These are phyloP conservation scores for Pandion haliaetus DNA, from an alignment of 2,113 vertebrate genomes.

Conservation along the genomic window DNA sequence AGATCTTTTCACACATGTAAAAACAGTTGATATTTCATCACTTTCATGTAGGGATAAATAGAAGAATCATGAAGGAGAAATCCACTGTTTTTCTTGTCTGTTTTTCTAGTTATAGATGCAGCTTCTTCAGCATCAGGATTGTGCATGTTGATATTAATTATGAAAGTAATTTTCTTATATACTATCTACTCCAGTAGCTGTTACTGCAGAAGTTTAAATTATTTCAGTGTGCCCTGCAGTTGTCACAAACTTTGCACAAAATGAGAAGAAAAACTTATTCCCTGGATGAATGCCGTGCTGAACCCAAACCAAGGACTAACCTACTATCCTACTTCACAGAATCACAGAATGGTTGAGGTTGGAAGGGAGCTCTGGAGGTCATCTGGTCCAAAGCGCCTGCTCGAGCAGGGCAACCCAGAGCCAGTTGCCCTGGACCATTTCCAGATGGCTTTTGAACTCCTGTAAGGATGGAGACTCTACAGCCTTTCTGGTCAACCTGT, in stretches of 20 bases:
- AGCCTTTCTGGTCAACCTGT: not conserved
- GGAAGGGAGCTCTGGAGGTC: not conserved
- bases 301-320: not conserved
- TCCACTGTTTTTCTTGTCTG: not conserved
- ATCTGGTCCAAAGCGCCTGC: not conserved
- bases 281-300: not conserved
- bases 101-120: constrained; percentile 8
- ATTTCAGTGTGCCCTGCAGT: not conserved
- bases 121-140: not conserved
- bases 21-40: constrained; percentile 61
- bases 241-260: not conserved
- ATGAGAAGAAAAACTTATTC: not conserved
- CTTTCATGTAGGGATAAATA: constrained; percentile 38
- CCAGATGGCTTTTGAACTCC: not conserved
- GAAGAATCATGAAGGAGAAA: constrained; percentile 27
- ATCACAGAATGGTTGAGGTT: not conserved
- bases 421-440: not conserved
- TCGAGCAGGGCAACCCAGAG: rapidly evolving
- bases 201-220: not conserved
- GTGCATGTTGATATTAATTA: not conserved
- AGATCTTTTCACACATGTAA: constrained; percentile 56
- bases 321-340: not conserved
- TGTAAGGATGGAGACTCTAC: not conserved
- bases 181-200: not conserved
- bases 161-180: not conserved